Percentiles rank a stretch among this genome's conserved stretches.
These are phyloP conservation scores for Prietella phreatophila DNA, from an alignment of 2,113 vertebrate species.

Conservation along the genomic window DNA sequence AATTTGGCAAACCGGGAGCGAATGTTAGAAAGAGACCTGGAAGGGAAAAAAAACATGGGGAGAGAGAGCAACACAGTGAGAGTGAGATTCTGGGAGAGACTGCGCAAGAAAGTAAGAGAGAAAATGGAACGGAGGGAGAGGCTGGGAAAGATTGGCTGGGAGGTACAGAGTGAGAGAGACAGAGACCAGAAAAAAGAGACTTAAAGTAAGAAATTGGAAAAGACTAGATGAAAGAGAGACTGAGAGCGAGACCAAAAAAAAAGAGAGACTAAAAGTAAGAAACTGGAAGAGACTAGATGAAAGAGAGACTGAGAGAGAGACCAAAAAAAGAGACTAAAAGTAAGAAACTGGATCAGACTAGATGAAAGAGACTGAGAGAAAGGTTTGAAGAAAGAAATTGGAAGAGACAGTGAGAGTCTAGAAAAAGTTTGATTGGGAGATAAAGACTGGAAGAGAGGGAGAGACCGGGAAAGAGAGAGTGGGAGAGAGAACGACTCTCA, in stretches of 20 bases:
- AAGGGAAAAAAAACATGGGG: not conserved
- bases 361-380: too few relatives aligned
- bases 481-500: not conserved
- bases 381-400: not conserved
- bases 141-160: too few relatives aligned
- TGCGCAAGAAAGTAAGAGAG: not conserved
- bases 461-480: not conserved
- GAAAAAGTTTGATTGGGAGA: conserved; percentile 9
- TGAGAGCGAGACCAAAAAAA: too few relatives aligned
- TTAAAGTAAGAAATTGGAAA: too few relatives aligned
- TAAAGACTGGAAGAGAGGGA: not conserved
- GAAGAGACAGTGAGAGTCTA: conserved; percentile 5
- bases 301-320: too few relatives aligned
- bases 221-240: too few relatives aligned
- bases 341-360: not conserved
- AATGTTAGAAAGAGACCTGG: not conserved
- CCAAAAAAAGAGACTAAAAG: too few relatives aligned
- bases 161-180: not conserved
- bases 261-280: too few relatives aligned
- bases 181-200: not conserved
- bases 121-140: not conserved
- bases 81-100: conserved; percentile 6
- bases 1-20: not conserved
- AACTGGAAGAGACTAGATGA: too few relatives aligned
- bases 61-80: conserved; percentile 1